A percentile compares a stretch with the other conserved stretches of the same genome.
These are phyloP conservation scores for Macrophya annulata DNA, from an alignment of 2,888 invertebrate genomes.

Conservation along the genomic window DNA sequence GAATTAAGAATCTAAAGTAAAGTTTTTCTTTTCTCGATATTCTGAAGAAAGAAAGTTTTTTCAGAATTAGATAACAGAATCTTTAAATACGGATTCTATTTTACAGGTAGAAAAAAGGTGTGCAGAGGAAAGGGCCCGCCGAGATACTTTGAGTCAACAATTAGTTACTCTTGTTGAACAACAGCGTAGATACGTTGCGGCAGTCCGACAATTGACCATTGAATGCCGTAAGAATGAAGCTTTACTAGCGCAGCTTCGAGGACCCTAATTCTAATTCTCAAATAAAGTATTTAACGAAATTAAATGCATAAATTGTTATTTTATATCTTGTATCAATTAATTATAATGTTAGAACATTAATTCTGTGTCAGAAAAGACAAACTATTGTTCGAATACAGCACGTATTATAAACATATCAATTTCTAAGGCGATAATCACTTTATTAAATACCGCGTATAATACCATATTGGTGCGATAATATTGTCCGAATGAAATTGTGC, in stretches of 20 bases:
- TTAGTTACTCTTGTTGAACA: conserved; percentile 85
- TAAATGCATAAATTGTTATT: neutral
- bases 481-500: neutral
- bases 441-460: neutral
- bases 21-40: neutral
- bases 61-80: neutral
- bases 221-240: conserved; percentile 88
- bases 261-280: conserved; percentile 60
- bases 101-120: conserved; percentile 81
- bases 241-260: conserved; percentile 78
- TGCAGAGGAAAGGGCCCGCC: conserved; percentile 85
- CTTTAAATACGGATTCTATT: neutral
- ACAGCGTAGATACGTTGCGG: conserved; percentile 89
- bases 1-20: neutral
- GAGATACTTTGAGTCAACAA: conserved; percentile 85
- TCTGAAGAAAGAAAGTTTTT: neutral
- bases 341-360: neutral
- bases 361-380: neutral
- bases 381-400: neutral
- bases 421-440: neutral
- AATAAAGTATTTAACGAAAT: neutral
- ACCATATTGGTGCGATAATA: neutral
- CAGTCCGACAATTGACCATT: conserved; percentile 88
- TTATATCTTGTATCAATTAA: neutral
- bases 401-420: conserved; percentile 3